Evolutionary conservation across 2,113 vertebrate species (phyloP).

Genomic region (Glaucidium brasilianum): DNA sequence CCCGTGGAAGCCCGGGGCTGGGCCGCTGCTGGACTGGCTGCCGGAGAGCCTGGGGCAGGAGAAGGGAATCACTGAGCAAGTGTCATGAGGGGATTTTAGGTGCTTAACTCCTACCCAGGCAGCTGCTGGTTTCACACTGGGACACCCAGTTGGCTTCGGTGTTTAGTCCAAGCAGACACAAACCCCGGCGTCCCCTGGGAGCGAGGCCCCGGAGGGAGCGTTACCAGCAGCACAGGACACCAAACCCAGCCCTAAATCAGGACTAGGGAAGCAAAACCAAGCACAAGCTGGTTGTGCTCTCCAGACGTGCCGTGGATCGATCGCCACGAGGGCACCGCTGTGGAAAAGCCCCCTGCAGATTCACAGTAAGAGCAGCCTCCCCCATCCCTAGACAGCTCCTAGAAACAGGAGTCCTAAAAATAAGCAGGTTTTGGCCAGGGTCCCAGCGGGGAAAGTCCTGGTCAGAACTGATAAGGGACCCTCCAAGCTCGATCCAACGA

Average conservation of each 20-base stretch:
- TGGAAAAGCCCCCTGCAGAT: neutral
- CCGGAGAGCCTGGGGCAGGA: neutral
- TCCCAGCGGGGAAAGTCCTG: neutral
- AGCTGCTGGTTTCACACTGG: neutral
- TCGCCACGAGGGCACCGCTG: neutral
- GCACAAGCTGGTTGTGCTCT: neutral
- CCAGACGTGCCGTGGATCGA: neutral
- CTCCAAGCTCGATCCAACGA: neutral
- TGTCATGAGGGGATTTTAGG: accelerated
- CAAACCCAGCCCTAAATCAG: neutral
- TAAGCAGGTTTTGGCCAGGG: neutral
- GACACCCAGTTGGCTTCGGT: neutral
- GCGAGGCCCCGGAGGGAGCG: neutral
- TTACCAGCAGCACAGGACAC: neutral
- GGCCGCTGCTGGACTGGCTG: accelerated
- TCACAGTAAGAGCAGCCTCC: neutral
- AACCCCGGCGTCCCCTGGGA: neutral
- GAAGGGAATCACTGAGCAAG: accelerated
- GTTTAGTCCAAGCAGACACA: neutral
- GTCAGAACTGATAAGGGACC: neutral
- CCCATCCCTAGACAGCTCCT: too few species aligned
- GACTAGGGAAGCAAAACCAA: neutral
- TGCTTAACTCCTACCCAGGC: too few species aligned
- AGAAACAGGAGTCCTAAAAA: neutral
- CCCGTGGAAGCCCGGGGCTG: constrained; percentile 17